phyloP scores from a whole-genome alignment of 2,113 vertebrate genomes.

The Astur gentilis region DNA sequence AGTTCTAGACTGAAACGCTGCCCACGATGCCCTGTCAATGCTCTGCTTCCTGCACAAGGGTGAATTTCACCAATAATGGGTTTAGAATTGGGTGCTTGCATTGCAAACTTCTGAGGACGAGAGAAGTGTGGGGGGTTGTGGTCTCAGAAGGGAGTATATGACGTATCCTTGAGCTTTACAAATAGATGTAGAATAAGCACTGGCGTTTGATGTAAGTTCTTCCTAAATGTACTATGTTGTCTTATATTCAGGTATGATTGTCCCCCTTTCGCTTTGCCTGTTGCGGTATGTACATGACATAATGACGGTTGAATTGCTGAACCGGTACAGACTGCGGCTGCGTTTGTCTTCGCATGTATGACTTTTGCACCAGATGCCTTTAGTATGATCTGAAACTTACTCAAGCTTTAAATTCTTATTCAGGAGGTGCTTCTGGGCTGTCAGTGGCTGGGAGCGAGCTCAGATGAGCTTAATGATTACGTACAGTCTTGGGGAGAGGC shows the following conservation, averaged over 20 bases:
- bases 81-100: neutral
- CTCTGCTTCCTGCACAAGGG: neutral
- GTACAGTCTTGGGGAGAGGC: neutral
- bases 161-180: neutral
- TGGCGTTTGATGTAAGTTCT: neutral
- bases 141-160: neutral
- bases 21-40: fast-evolving
- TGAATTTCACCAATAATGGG: neutral
- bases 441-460: neutral
- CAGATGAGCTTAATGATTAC: neutral
- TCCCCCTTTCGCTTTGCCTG: neutral
- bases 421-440: neutral
- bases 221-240: neutral
- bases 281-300: neutral
- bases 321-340: neutral
- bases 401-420: neutral
- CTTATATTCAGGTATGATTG: neutral
- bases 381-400: neutral
- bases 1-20: neutral
- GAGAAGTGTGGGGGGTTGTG: neutral
- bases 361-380: neutral
- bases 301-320: neutral
- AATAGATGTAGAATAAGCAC: neutral
- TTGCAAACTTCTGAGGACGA: neutral
- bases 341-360: neutral